phyloP scores from a whole-genome alignment of 2,888 invertebrate genomes.

The Orchesella flavescens region DNA sequence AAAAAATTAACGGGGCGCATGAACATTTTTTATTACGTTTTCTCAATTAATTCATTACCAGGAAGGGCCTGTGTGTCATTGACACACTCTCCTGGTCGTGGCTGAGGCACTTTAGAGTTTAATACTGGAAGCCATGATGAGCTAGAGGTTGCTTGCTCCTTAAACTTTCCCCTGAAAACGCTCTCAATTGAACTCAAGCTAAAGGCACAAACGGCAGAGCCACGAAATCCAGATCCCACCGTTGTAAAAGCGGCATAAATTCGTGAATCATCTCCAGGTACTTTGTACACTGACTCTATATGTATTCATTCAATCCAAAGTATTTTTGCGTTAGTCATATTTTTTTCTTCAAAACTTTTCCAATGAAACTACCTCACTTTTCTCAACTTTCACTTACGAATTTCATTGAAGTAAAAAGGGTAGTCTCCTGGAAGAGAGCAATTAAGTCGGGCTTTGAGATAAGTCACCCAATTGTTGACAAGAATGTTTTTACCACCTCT shows the following conservation, averaged over 20 bases:
- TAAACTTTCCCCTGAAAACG: constrained; percentile 95
- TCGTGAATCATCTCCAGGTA: constrained; percentile 89
- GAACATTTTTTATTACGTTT: too few species aligned
- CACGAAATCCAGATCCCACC: constrained; percentile 94
- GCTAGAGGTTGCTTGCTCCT: constrained; percentile 94
- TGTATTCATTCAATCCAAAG: constrained; percentile 44
- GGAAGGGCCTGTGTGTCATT: constrained; percentile 94
- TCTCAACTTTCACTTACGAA: constrained; percentile 81
- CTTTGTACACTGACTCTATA: constrained; percentile 94
- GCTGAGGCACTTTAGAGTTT: constrained; percentile 89
- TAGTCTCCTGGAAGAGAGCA: constrained; percentile 98
- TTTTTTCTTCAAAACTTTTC: too few species aligned
- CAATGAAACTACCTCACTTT: neutral
- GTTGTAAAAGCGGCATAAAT: constrained; percentile 98
- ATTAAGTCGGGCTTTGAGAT: constrained; percentile 93
- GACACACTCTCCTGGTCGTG: constrained; percentile 93
- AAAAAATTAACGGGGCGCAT: neutral
- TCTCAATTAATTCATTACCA: constrained; percentile 73
- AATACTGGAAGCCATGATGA: constrained; percentile 97
- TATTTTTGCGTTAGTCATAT: neutral
- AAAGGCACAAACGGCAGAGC: constrained; percentile 98
- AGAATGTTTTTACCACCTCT: constrained; percentile 94
- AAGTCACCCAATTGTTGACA: constrained; percentile 96
- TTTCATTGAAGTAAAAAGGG: constrained; percentile 99
- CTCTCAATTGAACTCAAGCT: constrained; percentile 91